Percentiles rank a stretch among this genome's conserved stretches.
Conservation (phyloP, 2,888 invertebrate species). For the Pandemis heparana region DNA sequence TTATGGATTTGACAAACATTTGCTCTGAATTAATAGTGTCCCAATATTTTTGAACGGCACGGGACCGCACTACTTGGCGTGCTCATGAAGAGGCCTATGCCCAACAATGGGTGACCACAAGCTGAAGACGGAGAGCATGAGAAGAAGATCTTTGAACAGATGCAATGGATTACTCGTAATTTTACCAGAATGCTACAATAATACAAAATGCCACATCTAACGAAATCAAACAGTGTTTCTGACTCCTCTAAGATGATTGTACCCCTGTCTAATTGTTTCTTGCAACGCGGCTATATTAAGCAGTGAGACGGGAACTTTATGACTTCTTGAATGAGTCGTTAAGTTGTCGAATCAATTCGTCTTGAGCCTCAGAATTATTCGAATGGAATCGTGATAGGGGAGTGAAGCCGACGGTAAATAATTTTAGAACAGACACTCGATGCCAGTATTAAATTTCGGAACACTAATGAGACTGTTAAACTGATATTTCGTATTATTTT, state of each 20-base stretch:
- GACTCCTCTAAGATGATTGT: slow-evolving; percentile 68
- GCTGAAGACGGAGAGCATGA: too few relatives aligned
- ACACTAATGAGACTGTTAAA: slow-evolving; percentile 38
- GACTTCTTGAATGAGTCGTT: slow-evolving; percentile 82
- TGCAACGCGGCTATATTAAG: slow-evolving; percentile 83
- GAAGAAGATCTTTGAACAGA: too few relatives aligned
- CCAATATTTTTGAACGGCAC: neutral
- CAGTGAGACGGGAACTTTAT: slow-evolving; percentile 81
- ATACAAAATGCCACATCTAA: slow-evolving; percentile 59
- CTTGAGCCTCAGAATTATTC: slow-evolving; percentile 70
- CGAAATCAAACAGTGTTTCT: slow-evolving; percentile 44
- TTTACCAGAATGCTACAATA: neutral
- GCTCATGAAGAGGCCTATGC: too few relatives aligned
- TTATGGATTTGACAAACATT: too few relatives aligned
- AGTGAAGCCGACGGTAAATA: slow-evolving; percentile 48
- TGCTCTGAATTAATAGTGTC: too few relatives aligned
- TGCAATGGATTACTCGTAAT: too few relatives aligned
- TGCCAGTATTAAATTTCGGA: slow-evolving; percentile 36
- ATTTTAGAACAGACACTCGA: slow-evolving; percentile 50
- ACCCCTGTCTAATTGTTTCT: slow-evolving; percentile 84
- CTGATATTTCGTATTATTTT: slow-evolving; percentile 11
- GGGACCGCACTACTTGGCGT: too few relatives aligned
- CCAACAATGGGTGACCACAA: too few relatives aligned
- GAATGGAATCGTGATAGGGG: slow-evolving; percentile 59
- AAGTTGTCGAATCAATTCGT: slow-evolving; percentile 82